A percentile compares a stretch with the other conserved stretches of the same genome.
These are phyloP conservation scores for Ptychadena robeensis DNA, from an alignment of 2,797 vertebrate genomes.

Conservation along the genomic window DNA sequence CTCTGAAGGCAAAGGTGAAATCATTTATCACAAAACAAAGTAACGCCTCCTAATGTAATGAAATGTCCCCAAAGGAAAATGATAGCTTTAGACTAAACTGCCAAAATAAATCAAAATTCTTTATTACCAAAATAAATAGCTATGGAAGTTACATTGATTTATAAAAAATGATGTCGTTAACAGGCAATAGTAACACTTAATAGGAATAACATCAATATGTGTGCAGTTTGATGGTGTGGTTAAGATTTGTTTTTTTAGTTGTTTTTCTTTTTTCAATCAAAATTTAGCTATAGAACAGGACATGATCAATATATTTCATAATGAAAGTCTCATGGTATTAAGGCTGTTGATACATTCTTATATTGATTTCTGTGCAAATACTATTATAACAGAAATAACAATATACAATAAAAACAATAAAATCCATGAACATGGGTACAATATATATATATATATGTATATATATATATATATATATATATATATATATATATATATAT, in stretches of 20 bases:
- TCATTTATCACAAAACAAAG: background rate
- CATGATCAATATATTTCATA: background rate
- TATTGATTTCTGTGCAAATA: slow-evolving; percentile 1
- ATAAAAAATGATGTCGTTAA: slow-evolving; percentile 10
- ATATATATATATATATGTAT: background rate
- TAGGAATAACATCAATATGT: slow-evolving; percentile 8
- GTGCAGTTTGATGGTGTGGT: background rate
- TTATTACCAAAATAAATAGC: slow-evolving; percentile 26
- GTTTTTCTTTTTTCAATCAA: slow-evolving; percentile 20
- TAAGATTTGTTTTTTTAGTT: background rate
- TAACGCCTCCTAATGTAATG: background rate
- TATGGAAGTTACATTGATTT: slow-evolving; percentile 21
- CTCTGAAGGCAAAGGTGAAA: background rate
- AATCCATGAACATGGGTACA: no score
- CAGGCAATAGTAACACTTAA: slow-evolving; percentile 32
- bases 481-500: slow-evolving; percentile 5
- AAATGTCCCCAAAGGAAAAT: slow-evolving; percentile 13
- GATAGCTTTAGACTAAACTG: background rate
- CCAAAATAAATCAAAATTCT: slow-evolving; percentile 32
- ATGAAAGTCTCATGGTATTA: background rate
- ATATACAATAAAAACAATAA: background rate
- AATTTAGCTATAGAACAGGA: background rate
- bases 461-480: background rate
- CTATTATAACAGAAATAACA: background rate
- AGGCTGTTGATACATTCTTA: background rate